phyloP scores from a whole-genome alignment of 1,140 invertebrate species.

The Halictus rubicundus region DNA sequence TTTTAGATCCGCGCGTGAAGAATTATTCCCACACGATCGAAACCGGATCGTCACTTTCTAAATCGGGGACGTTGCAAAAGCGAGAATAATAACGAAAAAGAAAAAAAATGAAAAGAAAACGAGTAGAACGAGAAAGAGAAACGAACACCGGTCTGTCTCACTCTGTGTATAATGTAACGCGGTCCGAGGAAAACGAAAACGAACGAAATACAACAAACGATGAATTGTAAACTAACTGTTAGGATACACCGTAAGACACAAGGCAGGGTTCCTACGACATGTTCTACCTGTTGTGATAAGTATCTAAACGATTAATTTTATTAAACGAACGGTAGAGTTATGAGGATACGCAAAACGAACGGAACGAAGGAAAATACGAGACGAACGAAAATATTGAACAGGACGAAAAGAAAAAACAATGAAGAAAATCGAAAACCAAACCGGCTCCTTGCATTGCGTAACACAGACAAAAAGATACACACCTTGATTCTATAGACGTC shows the following conservation, averaged over 20 bases:
- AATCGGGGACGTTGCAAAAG: slow-evolving; percentile 46
- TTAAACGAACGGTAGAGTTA: slow-evolving; percentile 63
- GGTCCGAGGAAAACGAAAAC: no score
- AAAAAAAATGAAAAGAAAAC: background rate
- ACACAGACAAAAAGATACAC: background rate
- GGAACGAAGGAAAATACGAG: slow-evolving; percentile 2
- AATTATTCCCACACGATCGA: slow-evolving; percentile 12
- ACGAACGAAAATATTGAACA: background rate
- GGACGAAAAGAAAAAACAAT: background rate
- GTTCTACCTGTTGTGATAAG: slow-evolving; percentile 69
- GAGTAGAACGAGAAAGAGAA: background rate
- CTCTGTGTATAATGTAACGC: background rate
- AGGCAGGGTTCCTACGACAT: slow-evolving; percentile 68
- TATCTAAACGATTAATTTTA: slow-evolving; percentile 68
- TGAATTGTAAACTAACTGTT: slow-evolving; percentile 48
- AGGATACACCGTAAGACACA: slow-evolving; percentile 54
- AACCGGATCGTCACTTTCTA: background rate
- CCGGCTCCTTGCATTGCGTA: slow-evolving; percentile 46
- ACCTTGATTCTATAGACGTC: slow-evolving; percentile 58
- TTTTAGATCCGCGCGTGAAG: slow-evolving; percentile 5
- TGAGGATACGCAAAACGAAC: background rate
- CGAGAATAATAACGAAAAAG: background rate
- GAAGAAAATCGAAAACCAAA: background rate
- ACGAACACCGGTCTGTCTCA: background rate
- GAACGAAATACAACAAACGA: no score